Conservation (phyloP, 2,113 vertebrate species). For the Agelaius phoeniceus region DNA sequence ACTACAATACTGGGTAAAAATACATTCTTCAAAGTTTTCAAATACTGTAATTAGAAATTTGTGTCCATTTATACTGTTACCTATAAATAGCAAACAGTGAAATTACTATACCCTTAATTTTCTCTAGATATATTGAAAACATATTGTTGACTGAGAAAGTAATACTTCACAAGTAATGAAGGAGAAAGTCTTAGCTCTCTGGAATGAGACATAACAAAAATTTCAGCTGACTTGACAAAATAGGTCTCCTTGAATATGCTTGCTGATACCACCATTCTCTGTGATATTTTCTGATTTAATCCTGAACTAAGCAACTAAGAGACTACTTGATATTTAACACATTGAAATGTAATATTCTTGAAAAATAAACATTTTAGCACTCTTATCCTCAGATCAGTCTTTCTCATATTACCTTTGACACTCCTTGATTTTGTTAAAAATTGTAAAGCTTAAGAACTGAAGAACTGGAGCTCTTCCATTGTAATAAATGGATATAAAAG, state of each 20-base stretch:
- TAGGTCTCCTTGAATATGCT: background rate
- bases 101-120: background rate
- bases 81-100: background rate
- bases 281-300: background rate
- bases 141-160: background rate
- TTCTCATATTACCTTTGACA: background rate
- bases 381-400: background rate
- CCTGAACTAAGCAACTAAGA: background rate
- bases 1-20: background rate
- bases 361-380: background rate
- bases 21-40: background rate
- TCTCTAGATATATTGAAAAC: background rate
- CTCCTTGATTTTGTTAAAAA: background rate
- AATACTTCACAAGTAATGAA: background rate
- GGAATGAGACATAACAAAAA: background rate
- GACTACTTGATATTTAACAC: background rate
- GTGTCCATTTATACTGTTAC: background rate
- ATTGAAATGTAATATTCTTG: background rate
- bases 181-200: background rate
- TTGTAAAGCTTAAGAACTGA: background rate
- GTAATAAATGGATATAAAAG: background rate
- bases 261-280: background rate
- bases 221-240: background rate
- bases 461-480: background rate
- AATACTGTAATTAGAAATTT: background rate